These are phyloP conservation scores for Agriopis marginaria DNA, from an alignment of 2,888 invertebrate species.

Conservation along the genomic window DNA sequence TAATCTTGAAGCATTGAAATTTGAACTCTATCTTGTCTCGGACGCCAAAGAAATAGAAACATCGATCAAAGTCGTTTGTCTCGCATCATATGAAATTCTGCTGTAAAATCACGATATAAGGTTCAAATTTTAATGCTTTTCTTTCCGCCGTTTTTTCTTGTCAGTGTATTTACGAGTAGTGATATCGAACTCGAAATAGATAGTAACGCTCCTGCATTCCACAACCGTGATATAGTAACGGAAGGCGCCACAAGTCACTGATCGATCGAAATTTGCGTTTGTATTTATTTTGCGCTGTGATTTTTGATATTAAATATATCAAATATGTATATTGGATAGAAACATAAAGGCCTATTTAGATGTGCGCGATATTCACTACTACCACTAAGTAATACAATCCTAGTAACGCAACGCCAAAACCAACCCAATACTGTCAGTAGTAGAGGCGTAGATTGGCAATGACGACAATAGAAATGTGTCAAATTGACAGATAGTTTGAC, in stretches of 20 bases:
- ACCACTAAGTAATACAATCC: neutral
- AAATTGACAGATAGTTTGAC: no score
- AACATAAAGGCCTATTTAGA: slow-evolving; percentile 4
- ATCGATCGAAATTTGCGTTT: slow-evolving; percentile 21
- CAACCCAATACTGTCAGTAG: no score
- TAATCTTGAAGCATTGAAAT: neutral
- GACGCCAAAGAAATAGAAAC: neutral
- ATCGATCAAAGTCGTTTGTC: neutral
- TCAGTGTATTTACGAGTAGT: neutral
- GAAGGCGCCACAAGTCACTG: slow-evolving; percentile 6
- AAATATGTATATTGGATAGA: slow-evolving; percentile 16
- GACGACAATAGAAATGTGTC: no score
- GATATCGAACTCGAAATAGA: slow-evolving; percentile 11
- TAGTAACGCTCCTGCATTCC: slow-evolving; percentile 34
- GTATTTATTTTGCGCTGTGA: slow-evolving; percentile 35
- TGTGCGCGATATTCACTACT: neutral
- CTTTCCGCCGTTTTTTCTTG: neutral
- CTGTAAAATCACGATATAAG: neutral
- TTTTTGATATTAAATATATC: slow-evolving; percentile 30
- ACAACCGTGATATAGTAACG: slow-evolving; percentile 29
- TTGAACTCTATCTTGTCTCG: neutral
- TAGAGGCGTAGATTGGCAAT: no score
- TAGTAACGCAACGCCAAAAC: neutral
- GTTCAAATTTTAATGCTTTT: slow-evolving; percentile 4
- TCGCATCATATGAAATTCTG: neutral